Conservation (phyloP, 2,113 vertebrate genomes). For the Scopus umbretta region DNA sequence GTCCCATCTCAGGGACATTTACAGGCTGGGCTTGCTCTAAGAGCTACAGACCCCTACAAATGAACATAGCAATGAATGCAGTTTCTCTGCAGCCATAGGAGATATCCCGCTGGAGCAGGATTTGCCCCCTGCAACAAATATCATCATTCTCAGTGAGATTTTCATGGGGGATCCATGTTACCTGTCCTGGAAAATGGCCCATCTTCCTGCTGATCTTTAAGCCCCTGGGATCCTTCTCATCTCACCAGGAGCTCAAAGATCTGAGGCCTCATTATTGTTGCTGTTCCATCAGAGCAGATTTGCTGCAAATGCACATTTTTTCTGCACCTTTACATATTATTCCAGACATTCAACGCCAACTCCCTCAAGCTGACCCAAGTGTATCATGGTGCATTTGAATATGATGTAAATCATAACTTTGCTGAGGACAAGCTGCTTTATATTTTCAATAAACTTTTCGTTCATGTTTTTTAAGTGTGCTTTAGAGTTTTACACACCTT, state of each 20-base stretch:
- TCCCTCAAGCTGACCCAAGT: conserved; percentile 15
- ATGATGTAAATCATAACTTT: conserved; percentile 27
- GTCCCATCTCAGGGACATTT: neutral
- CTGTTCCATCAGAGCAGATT: neutral
- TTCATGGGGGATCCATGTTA: neutral
- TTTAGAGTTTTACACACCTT: conserved; percentile 35
- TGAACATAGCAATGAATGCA: neutral
- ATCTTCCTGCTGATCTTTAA: neutral
- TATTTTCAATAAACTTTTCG: conserved; percentile 40
- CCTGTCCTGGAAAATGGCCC: neutral
- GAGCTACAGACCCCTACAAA: neutral
- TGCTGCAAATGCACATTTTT: neutral
- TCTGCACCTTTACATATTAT: neutral
- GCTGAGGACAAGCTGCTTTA: conserved; percentile 26
- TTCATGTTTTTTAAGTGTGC: conserved; percentile 14
- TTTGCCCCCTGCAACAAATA: neutral
- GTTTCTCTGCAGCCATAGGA: neutral
- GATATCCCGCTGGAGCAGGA: neutral
- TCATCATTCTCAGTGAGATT: neutral
- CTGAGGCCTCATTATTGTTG: neutral
- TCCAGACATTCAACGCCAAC: neutral
- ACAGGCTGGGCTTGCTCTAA: neutral
- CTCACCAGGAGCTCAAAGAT: conserved; percentile 12
- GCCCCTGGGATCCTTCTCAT: neutral
- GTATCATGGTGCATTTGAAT: conserved; percentile 12